These are phyloP conservation scores for Diceros bicornis DNA, from an alignment of 2,797 vertebrate genomes.

Conservation along the genomic window DNA sequence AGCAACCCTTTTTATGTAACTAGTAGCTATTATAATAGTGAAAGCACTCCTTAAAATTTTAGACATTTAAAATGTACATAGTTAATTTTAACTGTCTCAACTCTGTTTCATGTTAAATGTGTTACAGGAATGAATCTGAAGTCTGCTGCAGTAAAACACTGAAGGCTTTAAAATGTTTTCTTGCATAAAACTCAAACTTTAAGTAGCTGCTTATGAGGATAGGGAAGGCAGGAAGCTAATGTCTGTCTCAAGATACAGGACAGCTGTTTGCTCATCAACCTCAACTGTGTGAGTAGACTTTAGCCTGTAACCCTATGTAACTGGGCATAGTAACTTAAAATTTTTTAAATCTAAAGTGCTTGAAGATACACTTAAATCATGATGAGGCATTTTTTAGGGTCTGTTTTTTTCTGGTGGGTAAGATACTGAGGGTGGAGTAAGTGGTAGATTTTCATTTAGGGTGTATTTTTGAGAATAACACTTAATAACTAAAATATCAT, in stretches of 20 bases:
- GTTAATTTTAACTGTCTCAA: conserved; percentile 80
- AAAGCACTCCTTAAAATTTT: conserved; percentile 64
- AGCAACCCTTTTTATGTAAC: background rate
- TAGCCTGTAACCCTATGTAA: conserved; percentile 51
- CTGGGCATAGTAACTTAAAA: background rate
- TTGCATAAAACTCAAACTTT: conserved; percentile 84
- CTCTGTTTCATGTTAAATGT: conserved; percentile 82
- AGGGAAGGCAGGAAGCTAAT: conserved; percentile 84
- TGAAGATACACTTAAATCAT: background rate
- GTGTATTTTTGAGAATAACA: conserved; percentile 28
- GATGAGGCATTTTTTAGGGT: conserved; percentile 32
- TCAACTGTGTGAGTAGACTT: conserved; percentile 84
- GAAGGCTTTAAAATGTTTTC: conserved; percentile 86
- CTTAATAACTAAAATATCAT: background rate
- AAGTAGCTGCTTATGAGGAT: conserved; percentile 83
- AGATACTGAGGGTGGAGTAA: conserved; percentile 42
- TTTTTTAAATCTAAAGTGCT: background rate
- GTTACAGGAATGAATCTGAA: conserved; percentile 81
- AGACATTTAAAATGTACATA: conserved; percentile 60
- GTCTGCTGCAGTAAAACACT: conserved; percentile 75
- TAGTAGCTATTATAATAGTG: background rate
- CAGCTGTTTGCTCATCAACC: conserved; percentile 87
- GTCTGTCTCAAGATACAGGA: conserved; percentile 86
- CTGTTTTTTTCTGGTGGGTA: background rate
- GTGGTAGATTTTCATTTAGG: conserved; percentile 48